Evolutionary conservation across 2,797 vertebrate species (phyloP).

Genomic region (Natrix natrix): DNA sequence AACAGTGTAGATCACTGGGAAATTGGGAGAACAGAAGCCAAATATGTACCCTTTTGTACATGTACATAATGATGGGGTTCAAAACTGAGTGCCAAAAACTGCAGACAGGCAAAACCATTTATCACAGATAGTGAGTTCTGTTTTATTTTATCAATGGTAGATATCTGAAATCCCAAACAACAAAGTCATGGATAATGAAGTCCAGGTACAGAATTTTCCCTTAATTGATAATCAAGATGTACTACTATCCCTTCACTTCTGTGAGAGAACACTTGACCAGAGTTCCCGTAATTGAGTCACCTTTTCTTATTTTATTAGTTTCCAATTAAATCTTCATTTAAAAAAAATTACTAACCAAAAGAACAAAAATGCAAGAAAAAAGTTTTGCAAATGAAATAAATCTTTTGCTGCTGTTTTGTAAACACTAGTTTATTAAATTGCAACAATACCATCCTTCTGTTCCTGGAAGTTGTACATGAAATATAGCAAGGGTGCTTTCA

Average conservation of each 20-base stretch:
- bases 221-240: not conserved
- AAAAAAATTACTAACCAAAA: not conserved
- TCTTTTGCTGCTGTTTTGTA: not conserved
- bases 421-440: not conserved
- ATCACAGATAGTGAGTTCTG: not conserved
- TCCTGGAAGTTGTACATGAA: not conserved
- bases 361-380: not conserved
- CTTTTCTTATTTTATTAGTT: not conserved
- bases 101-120: not conserved
- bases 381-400: not conserved
- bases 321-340: not conserved
- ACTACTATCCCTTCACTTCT: not conserved
- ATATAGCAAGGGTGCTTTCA: not conserved
- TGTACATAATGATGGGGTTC: not conserved
- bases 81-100: not conserved
- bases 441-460: not conserved
- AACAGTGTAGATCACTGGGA: not conserved
- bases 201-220: not conserved
- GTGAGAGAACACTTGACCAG: not conserved
- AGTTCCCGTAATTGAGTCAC: not conserved
- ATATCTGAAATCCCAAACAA: not conserved
- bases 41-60: not conserved
- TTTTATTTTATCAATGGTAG: not conserved
- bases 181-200: not conserved
- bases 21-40: not conserved